Base-by-base conservation (phyloP, 2,888 invertebrate genomes). In the Sarcophaga rosellei region DNA sequence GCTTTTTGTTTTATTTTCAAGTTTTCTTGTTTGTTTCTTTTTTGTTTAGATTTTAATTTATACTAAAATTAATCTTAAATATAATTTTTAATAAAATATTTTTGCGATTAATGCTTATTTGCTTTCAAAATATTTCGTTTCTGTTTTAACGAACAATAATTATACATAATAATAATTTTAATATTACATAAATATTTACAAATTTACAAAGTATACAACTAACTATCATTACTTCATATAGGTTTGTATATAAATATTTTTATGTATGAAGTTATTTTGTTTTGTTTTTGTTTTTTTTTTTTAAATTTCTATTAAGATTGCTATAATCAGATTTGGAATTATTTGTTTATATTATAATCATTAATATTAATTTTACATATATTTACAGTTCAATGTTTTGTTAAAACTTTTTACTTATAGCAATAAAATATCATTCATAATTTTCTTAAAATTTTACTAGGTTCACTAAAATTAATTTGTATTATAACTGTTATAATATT, bases 181-280 rank as follows among this genome's bases (percentile, higher is more conserved):
- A 85, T 87, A 85, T 35, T 87, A 87, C 65, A 89, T 89, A 88
- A 88, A 88, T 88, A 88, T 88, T 88, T 88, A 86, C 84, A 88
- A 86, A 88, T 88, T 79, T 88, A 88, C 88, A 88, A 86, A 75
- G 84, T 78, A 86, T 81, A 75, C 75, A 84, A 79, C 84, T 84
- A 82, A 70, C 75, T 81, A 74, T 66, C 59, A 73, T 62, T 85
- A 65, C 68, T 80, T 77, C 79, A 82, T 73, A 65, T 65, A 65
- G 20, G 45, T 47, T 62, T 81, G 69, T 68, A 81, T 77, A 81
- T 78, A 81, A 81, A 78, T 77, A 69, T 61, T n/a, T 73, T 23
- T 70, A 75, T 81, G 70, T 79, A 75, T 81, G 61, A 74, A 65
- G 53, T 20, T 45, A 44, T 23, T 6, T 66, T 44, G 1, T 65